Evolutionary conservation across 2,113 vertebrate species (phyloP), one percentile per base, ranked within the genome.

Genomic region (Mohoua ochrocephala): DNA sequence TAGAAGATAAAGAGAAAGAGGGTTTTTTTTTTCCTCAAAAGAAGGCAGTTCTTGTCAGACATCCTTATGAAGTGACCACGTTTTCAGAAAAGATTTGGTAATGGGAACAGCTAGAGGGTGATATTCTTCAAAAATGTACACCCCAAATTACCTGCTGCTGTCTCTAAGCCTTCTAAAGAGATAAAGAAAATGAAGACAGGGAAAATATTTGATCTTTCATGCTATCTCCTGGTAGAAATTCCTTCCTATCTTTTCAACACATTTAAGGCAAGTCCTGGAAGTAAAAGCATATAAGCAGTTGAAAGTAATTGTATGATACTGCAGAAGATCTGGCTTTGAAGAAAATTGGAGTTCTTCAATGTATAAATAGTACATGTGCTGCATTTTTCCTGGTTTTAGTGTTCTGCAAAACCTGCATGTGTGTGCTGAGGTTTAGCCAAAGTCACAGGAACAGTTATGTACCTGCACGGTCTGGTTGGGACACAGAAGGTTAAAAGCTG

Each of bases 111-210:
- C 70, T 74, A 39, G 12, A 24, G 74, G 65, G 77, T 65, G 70
- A 87, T 70, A 24, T 70, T 78, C 83, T 70, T 93, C n/a, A 83
- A 88, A 94, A 92, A 70, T 2, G 8, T 28, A 91, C 91, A 63
- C 76, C 56, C 21, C 84, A 81, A 88, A 92, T 89, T 93, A 94
- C 93, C 90, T 81, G 37, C 92, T 92, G 88, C 86, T 84, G 24
- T 87, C 84, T 94, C 80, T 68, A 84, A 93, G 73, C 71, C 60
- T 80, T 86, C 44, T 59, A 70, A 88, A 84, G 95, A 85, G 93
- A 96, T 93, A 95, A 97, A 93, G 84, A 84, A 97, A 87, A 81
- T 76, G 87, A 81, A 94, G 79, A 88, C 52, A 89, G 61, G 47
- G 44, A 78, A 95, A 92, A 78, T 56, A 93, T 91, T 89, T 91